Percentiles rank a stretch among this genome's conserved stretches.
Evolutionary conservation across 2,113 vertebrate genomes (phyloP).

Genomic region (Camelus dromedarius): DNA sequence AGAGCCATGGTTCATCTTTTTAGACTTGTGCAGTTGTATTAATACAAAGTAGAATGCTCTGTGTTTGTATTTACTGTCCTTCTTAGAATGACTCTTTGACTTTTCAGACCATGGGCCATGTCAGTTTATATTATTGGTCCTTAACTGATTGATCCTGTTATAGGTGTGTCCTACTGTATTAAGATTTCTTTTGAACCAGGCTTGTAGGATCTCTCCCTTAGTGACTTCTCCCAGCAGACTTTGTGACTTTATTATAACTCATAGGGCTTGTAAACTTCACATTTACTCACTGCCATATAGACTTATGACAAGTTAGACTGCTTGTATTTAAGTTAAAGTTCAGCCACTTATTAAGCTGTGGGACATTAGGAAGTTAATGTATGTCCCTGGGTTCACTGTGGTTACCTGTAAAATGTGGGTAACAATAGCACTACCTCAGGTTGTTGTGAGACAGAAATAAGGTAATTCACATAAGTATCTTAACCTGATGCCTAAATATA

Average conservation of each 20-base stretch:
- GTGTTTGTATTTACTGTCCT: neutral
- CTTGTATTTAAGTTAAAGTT: constrained; percentile 3
- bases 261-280: neutral
- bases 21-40: neutral
- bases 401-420: neutral
- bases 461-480: neutral
- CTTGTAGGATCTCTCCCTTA: neutral
- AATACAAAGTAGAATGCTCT: neutral
- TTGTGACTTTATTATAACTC: neutral
- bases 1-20: neutral
- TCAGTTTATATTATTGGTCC: neutral
- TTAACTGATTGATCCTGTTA: neutral
- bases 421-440: neutral
- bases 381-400: neutral
- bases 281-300: neutral
- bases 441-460: neutral
- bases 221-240: neutral
- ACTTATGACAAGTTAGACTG: neutral
- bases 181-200: neutral
- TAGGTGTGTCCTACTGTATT: neutral
- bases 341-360: neutral
- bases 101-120: neutral
- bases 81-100: neutral
- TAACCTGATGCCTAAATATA: neutral
- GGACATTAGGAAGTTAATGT: neutral